phyloP scores from a whole-genome alignment of 2,797 vertebrate genomes.

The Darevskia nairensis region DNA sequence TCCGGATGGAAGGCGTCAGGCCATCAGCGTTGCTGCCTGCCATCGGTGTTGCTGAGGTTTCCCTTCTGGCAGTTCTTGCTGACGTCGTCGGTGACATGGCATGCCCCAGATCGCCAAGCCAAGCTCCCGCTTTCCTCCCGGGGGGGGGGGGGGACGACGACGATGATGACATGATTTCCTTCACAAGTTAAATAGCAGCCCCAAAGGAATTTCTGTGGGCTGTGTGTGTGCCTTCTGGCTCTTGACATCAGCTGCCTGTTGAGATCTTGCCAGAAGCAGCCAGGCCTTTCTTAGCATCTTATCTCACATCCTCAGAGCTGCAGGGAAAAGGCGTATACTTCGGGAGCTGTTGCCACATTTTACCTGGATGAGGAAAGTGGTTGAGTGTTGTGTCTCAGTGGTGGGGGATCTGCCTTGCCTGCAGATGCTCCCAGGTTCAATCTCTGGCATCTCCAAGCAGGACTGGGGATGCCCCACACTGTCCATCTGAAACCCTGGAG shows the following conservation, averaged over 20 bases:
- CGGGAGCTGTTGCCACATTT: fast-evolving
- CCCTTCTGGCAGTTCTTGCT: neutral
- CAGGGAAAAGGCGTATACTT: neutral
- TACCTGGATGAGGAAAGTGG: neutral
- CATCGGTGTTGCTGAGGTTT: neutral
- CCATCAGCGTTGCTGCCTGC: neutral
- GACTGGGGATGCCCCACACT: too few species aligned
- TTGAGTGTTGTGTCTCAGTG: too few species aligned
- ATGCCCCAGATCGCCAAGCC: neutral
- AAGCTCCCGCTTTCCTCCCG: neutral
- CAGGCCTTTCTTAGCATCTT: neutral
- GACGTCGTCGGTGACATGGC: neutral
- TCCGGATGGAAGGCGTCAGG: neutral
- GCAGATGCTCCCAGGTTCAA: too few species aligned
- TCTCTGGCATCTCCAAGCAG: too few species aligned
- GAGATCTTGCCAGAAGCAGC: neutral
- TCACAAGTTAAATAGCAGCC: neutral
- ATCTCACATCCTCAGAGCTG: neutral
- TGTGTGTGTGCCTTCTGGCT: neutral
- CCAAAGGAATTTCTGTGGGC: neutral
- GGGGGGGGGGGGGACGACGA: too few species aligned
- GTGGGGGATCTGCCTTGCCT: too few species aligned
- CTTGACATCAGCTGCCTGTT: neutral
- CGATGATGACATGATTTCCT: neutral
- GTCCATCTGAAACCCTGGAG: too few species aligned